phyloP scores from a whole-genome alignment of 2,797 vertebrate species.

The Epinephelus malabaricus region DNA sequence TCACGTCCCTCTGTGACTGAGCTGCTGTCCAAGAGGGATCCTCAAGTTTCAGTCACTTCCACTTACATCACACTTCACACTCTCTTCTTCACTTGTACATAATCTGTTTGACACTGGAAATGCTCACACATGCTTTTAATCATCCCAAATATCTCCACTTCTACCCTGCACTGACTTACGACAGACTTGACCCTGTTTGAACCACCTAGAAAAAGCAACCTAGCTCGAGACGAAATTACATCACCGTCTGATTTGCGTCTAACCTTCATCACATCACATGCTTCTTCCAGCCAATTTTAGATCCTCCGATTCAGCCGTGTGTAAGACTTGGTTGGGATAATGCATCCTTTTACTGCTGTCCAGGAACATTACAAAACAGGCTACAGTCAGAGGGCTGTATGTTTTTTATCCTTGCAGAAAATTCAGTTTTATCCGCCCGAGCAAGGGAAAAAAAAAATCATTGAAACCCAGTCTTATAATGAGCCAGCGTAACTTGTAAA shows the following conservation, averaged over 20 bases:
- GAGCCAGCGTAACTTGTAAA: conserved; percentile 40
- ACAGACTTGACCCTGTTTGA: conserved; percentile 47
- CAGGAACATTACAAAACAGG: conserved; percentile 40
- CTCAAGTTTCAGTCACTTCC: conserved; percentile 67
- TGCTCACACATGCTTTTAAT: conserved; percentile 65
- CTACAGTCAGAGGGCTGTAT: conserved; percentile 1
- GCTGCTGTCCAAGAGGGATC: conserved; percentile 62
- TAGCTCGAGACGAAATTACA: conserved; percentile 33
- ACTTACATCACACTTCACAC: conserved; percentile 54
- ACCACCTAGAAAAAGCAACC: conserved; percentile 7
- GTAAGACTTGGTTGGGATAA: conserved; percentile 43
- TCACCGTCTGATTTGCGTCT: conserved; percentile 49
- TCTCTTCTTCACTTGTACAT: conserved; percentile 50
- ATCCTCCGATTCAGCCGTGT: conserved; percentile 35
- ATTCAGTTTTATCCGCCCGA: neutral
- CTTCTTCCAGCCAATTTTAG: conserved; percentile 49
- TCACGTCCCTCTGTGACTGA: conserved; percentile 44
- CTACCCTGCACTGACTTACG: conserved; percentile 39
- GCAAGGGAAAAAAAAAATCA: neutral
- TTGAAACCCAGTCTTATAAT: conserved; percentile 31
- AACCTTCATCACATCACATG: conserved; percentile 46
- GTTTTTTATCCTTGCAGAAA: conserved; percentile 14
- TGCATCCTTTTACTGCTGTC: conserved; percentile 41
- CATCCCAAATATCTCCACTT: conserved; percentile 53
- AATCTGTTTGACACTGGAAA: conserved; percentile 58